phyloP scores from a whole-genome alignment of 1,140 invertebrate genomes.

The Pseudomyrmex gracilis region DNA sequence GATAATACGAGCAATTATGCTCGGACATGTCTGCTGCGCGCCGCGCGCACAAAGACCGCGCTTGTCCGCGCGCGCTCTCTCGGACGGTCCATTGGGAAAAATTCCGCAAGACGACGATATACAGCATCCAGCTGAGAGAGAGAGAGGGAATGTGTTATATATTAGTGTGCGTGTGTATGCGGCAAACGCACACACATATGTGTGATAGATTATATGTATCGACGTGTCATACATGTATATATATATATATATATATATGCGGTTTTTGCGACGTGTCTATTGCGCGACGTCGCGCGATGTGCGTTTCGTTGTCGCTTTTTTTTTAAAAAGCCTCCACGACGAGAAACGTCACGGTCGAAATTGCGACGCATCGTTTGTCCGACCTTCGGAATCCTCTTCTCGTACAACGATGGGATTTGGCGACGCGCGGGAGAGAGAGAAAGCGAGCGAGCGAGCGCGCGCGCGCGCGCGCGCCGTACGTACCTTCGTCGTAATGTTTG shows the following conservation, averaged over 20 bases:
- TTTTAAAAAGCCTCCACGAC: no score
- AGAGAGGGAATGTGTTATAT: background rate
- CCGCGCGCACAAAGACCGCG: conserved; percentile 61
- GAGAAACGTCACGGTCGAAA: conserved; percentile 2
- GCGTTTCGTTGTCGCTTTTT: background rate
- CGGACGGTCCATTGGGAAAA: conserved; percentile 23
- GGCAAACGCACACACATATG: no score
- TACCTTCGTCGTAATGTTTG: conserved; percentile 80
- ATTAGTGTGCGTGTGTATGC: background rate
- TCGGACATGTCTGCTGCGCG: conserved; percentile 11
- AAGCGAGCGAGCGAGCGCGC: no score
- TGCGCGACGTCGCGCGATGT: background rate
- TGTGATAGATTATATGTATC: no score
- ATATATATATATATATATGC: no score
- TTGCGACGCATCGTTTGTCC: conserved; percentile 4
- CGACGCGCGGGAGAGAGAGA: background rate
- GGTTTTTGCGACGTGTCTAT: background rate
- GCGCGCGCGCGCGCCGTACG: background rate
- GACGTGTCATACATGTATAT: no score
- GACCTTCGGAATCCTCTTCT: conserved; percentile 18
- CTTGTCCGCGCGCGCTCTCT: conserved; percentile 23
- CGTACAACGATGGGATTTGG: background rate
- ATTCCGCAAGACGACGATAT: conserved; percentile 16
- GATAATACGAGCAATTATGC: conserved; percentile 72
- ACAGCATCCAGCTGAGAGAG: background rate